Conservation (phyloP, 2,113 vertebrate species). For the Crotalus helleri region DNA sequence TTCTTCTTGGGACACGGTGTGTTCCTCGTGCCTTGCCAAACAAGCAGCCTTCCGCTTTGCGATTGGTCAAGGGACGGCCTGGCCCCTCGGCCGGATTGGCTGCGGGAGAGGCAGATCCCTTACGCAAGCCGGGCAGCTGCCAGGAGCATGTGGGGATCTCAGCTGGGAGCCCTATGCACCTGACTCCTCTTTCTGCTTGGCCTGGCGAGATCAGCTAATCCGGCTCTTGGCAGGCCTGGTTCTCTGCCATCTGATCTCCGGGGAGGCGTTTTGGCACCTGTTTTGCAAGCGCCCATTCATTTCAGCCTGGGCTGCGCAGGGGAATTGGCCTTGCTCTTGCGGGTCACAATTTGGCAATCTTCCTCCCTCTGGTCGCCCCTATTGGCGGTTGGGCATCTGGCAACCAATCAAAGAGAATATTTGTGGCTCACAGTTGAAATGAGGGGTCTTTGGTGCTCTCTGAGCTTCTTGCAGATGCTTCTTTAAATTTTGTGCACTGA, state of each 20-base stretch:
- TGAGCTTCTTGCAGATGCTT: not conserved
- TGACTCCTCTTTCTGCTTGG: not conserved
- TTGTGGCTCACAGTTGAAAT: not conserved
- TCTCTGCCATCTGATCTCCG: not conserved
- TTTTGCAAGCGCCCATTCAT: not conserved
- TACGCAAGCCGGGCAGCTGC: not conserved
- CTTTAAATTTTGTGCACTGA: not conserved
- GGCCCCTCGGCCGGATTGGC: conserved; percentile 21
- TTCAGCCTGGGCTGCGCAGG: not conserved
- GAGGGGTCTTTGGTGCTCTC: not conserved
- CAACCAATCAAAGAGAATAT: not conserved
- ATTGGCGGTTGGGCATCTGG: too few relatives aligned
- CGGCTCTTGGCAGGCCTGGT: not conserved
- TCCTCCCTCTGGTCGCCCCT: not conserved
- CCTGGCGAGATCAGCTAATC: not conserved
- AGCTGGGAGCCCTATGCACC: not conserved
- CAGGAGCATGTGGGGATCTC: not conserved
- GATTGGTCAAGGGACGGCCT: conserved; percentile 19
- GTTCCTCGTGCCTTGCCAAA: not conserved
- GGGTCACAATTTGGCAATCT: too few relatives aligned
- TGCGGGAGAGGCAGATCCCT: not conserved
- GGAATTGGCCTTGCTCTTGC: not conserved
- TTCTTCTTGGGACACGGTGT: conserved; percentile 10
- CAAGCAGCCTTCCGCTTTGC: not conserved
- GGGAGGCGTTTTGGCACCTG: accelerated